Conservation (phyloP, 2,797 vertebrate genomes). For the Micromesistius poutassou region DNA sequence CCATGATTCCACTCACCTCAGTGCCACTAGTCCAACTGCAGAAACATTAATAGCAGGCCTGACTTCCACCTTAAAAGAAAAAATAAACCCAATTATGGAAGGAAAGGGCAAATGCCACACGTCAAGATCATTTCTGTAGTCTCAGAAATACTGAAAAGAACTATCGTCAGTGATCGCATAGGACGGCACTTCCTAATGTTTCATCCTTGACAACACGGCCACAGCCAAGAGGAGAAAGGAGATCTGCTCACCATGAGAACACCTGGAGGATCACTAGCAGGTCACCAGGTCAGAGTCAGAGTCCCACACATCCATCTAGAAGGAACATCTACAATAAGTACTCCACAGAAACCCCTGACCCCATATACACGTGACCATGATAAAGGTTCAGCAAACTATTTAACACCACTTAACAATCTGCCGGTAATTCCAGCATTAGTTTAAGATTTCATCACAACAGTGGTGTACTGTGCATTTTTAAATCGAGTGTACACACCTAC, state of each 20-base stretch:
- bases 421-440: slow-evolving; percentile 18
- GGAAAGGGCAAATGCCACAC: not conserved
- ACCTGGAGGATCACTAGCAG: no score
- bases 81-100: no score
- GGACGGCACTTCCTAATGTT: slow-evolving; percentile 79
- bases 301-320: not conserved
- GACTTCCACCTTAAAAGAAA: not conserved
- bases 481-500: no score
- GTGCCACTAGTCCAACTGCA: slow-evolving; percentile 25
- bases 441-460: slow-evolving; percentile 76
- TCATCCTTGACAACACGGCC: slow-evolving; percentile 67
- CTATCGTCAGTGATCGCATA: slow-evolving; percentile 78
- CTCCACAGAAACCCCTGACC: not conserved
- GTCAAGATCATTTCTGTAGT: not conserved
- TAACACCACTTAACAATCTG: slow-evolving; percentile 85
- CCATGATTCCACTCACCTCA: slow-evolving; percentile 64
- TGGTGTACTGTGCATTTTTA: no score
- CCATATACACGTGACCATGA: not conserved
- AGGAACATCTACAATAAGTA: not conserved
- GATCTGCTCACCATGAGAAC: no score
- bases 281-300: not conserved
- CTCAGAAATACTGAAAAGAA: slow-evolving; percentile 61
- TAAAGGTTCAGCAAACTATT: slow-evolving; percentile 75
- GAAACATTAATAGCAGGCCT: no score
- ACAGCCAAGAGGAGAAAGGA: no score